These are phyloP conservation scores for Drosophila pseudotalamancana DNA, from an alignment of 2,888 invertebrate species.

Conservation along the genomic window DNA sequence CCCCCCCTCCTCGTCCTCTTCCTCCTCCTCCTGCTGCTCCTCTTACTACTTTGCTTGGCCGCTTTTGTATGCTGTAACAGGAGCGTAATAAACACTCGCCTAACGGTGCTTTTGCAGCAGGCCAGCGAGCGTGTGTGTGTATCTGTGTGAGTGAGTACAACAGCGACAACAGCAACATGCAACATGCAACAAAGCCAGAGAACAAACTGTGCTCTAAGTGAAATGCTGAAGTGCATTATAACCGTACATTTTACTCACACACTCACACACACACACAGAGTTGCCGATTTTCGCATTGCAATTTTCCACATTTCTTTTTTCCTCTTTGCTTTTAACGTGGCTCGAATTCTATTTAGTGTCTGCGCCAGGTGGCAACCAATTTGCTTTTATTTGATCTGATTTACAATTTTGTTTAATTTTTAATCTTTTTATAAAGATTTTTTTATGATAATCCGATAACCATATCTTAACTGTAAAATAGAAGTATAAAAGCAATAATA, in stretches of 20 bases:
- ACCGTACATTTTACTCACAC: slow-evolving; percentile 62
- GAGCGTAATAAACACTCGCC: slow-evolving; percentile 75
- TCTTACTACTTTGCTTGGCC: slow-evolving; percentile 51
- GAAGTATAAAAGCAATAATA: no score
- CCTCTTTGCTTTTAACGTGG: slow-evolving; percentile 31
- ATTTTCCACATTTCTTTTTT: slow-evolving; percentile 51
- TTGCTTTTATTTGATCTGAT: slow-evolving; percentile 33
- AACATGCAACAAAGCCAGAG: slow-evolving; percentile 49
- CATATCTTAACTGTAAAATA: no score
- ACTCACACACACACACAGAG: slow-evolving; percentile 23
- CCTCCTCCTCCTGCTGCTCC: slow-evolving; percentile 2
- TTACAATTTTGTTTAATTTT: neutral
- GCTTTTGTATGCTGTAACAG: slow-evolving; percentile 76
- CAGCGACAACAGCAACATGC: slow-evolving; percentile 26
- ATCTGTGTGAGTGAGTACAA: slow-evolving; percentile 1
- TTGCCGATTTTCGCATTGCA: slow-evolving; percentile 36
- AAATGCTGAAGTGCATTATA: slow-evolving; percentile 74
- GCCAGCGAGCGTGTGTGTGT: slow-evolving; percentile 27
- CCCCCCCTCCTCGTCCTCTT: slow-evolving; percentile 3
- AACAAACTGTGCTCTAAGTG: slow-evolving; percentile 53
- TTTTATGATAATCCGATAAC: no score
- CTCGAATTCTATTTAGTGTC: slow-evolving; percentile 41
- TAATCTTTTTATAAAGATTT: no score
- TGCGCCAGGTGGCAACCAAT: slow-evolving; percentile 49
- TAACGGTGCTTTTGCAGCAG: slow-evolving; percentile 66